Conservation (phyloP, 2,113 vertebrate species). For the Pogonocichla stellata region DNA sequence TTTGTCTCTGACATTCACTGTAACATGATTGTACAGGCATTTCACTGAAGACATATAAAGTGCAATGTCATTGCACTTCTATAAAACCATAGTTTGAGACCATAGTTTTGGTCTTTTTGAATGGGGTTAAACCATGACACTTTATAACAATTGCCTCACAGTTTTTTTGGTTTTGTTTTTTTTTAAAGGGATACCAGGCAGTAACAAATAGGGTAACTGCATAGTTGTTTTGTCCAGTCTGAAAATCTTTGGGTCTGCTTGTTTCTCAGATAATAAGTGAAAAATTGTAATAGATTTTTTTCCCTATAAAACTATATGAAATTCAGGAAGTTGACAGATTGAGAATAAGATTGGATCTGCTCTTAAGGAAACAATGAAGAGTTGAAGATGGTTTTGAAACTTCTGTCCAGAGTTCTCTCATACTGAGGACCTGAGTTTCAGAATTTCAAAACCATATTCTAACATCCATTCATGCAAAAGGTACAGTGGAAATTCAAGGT, state of each 20-base stretch:
- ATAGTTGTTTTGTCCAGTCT: background rate
- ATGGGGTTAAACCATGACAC: background rate
- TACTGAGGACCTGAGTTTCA: background rate
- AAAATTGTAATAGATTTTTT: background rate
- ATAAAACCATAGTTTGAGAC: background rate
- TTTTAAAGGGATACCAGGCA: background rate
- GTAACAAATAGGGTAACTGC: background rate
- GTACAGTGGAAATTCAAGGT: background rate
- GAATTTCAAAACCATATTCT: background rate
- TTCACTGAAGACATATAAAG: background rate
- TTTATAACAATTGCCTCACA: background rate
- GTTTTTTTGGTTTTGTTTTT: no score
- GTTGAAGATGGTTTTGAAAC: background rate
- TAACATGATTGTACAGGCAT: background rate
- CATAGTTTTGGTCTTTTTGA: background rate
- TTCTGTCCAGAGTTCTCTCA: background rate
- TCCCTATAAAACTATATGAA: background rate
- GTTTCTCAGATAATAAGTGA: background rate
- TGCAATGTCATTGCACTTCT: background rate
- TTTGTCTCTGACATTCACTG: background rate
- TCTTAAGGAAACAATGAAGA: background rate
- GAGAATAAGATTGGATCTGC: background rate
- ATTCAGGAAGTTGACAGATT: background rate
- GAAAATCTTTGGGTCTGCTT: background rate
- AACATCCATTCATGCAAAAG: background rate